phyloP scores from a whole-genome alignment of 2,797 vertebrate species.

The Halcyon smyrnensis region DNA sequence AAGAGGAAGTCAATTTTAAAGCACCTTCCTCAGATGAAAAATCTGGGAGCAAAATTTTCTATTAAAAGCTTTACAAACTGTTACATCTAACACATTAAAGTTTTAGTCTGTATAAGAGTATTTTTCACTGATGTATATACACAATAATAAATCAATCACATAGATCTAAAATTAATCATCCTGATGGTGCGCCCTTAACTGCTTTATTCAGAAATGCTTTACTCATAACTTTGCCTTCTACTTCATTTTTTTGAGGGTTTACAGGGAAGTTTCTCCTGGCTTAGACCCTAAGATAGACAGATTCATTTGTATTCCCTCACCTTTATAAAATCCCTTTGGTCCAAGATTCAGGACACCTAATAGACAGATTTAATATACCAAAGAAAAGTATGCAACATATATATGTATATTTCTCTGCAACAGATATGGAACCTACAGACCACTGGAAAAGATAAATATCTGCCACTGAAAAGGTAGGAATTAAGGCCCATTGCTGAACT shows the following conservation, averaged over 20 bases:
- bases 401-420: neutral
- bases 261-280: neutral
- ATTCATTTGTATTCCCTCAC: neutral
- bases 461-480: neutral
- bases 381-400: neutral
- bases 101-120: neutral
- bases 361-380: neutral
- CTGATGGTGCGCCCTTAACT: neutral
- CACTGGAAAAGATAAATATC: neutral
- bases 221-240: neutral
- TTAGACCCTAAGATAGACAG: neutral
- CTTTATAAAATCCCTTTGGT: neutral
- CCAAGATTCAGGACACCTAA: neutral
- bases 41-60: conserved; percentile 10
- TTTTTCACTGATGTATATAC: neutral
- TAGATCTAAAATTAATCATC: neutral
- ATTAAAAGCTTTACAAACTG: conserved; percentile 12
- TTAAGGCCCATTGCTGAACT: neutral
- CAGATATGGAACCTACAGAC: neutral
- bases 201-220: neutral
- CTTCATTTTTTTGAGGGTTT: neutral
- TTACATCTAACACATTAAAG: neutral
- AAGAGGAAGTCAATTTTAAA: conserved; percentile 44
- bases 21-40: conserved; percentile 7
- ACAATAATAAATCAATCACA: neutral